phyloP scores from a whole-genome alignment of 2,888 invertebrate species.

The Phytoseiulus persimilis region DNA sequence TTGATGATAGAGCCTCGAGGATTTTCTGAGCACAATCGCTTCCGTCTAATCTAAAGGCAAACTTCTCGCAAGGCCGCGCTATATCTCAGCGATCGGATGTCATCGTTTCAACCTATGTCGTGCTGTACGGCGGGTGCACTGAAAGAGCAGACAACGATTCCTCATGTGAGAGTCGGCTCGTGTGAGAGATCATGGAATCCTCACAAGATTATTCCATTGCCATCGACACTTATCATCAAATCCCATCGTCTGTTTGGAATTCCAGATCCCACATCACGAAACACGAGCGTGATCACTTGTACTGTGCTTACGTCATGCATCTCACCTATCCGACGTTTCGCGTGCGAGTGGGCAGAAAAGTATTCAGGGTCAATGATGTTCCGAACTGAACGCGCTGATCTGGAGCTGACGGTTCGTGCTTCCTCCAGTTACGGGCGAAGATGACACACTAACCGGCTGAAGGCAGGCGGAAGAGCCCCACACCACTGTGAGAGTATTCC shows the following conservation, averaged over 20 bases:
- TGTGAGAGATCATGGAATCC: background rate
- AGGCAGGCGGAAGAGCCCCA: background rate
- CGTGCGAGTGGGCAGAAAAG: background rate
- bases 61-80: background rate
- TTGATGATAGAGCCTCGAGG: slow-evolving; percentile 41
- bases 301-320: background rate
- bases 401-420: background rate
- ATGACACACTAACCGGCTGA: background rate
- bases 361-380: background rate
- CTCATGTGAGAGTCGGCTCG: background rate
- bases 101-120: background rate
- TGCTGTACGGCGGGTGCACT: background rate
- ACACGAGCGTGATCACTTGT: background rate
- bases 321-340: background rate
- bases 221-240: background rate
- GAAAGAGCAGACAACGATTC: background rate
- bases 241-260: background rate
- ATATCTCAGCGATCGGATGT: background rate
- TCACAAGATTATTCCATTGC: background rate
- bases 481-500: background rate
- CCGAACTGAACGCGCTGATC: background rate
- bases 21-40: background rate
- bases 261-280: background rate
- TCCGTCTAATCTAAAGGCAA: background rate
- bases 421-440: background rate